phyloP scores from a whole-genome alignment of 2,888 invertebrate genomes.

The Athalia cordata region DNA sequence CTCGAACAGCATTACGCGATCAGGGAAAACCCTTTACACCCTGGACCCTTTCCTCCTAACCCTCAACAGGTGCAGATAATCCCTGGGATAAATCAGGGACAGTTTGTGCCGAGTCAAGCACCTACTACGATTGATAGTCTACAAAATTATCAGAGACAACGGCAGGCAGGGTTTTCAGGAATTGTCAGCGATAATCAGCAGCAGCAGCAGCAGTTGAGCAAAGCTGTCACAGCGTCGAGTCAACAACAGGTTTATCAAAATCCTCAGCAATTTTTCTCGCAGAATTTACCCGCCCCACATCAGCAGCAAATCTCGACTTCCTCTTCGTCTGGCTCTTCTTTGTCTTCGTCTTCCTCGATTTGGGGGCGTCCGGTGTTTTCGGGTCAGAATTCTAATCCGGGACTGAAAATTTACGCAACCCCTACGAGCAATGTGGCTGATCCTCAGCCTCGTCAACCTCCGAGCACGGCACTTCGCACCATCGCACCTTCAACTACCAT shows the following conservation, averaged over 20 bases:
- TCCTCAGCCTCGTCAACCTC: slow-evolving; percentile 61
- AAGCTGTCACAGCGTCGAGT: slow-evolving; percentile 59
- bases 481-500: slow-evolving; percentile 76
- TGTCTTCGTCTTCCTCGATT: slow-evolving; percentile 57
- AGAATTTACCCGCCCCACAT: slow-evolving; percentile 60
- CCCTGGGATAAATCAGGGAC: slow-evolving; percentile 67
- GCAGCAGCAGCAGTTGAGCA: slow-evolving; percentile 44
- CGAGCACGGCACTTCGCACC: slow-evolving; percentile 69
- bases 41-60: slow-evolving; percentile 69
- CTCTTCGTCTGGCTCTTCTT: slow-evolving; percentile 41
- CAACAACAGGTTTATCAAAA: slow-evolving; percentile 62
- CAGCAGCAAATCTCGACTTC: slow-evolving; percentile 70
- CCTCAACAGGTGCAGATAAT: slow-evolving; percentile 54
- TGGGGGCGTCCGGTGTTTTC: slow-evolving; percentile 65
- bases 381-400: slow-evolving; percentile 50
- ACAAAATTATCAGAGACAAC: slow-evolving; percentile 48
- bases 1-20: slow-evolving; percentile 82
- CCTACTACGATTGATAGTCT: slow-evolving; percentile 60
- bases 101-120: slow-evolving; percentile 75
- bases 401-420: slow-evolving; percentile 68
- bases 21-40: slow-evolving; percentile 70
- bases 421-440: slow-evolving; percentile 63
- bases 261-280: slow-evolving; percentile 66
- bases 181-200: slow-evolving; percentile 53
- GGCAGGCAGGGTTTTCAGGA: slow-evolving; percentile 49